These are phyloP conservation scores for Oenanthe melanoleuca DNA, from an alignment of 2,113 vertebrate genomes.

Conservation along the genomic window DNA sequence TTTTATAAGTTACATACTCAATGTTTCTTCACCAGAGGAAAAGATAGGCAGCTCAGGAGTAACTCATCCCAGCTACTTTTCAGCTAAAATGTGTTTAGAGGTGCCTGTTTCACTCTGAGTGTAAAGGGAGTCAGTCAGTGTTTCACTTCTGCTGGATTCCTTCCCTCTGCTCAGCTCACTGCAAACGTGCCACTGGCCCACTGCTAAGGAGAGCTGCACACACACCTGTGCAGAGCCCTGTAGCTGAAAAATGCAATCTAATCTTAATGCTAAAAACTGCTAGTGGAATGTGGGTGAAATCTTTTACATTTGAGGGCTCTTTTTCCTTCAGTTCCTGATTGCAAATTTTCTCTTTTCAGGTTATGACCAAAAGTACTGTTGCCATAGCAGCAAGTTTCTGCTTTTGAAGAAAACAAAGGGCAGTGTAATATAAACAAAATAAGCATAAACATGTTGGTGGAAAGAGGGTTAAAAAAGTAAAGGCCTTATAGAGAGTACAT, in stretches of 20 bases:
- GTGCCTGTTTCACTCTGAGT: background rate
- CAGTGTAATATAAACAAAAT: background rate
- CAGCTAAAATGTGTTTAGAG: background rate
- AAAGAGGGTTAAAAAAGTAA: background rate
- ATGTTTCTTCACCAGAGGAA: background rate
- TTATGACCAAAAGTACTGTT: background rate
- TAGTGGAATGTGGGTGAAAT: background rate
- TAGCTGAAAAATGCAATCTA: background rate
- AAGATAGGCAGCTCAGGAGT: background rate
- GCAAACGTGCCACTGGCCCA: background rate
- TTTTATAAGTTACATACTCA: background rate
- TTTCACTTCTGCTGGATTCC: background rate
- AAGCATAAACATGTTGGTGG: background rate
- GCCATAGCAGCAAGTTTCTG: slow-evolving; percentile 15
- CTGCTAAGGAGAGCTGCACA: background rate
- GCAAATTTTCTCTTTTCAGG: background rate
- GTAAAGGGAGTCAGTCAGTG: background rate
- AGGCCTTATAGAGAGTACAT: background rate
- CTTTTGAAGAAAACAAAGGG: background rate
- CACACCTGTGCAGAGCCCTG: background rate
- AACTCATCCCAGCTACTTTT: background rate
- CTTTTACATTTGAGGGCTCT: background rate
- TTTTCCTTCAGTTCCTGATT: background rate
- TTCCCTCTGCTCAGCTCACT: background rate
- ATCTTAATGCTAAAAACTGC: background rate